Evolutionary conservation across 2,888 invertebrate species (phyloP).

Genomic region (Pristionchus arcanus): DNA sequence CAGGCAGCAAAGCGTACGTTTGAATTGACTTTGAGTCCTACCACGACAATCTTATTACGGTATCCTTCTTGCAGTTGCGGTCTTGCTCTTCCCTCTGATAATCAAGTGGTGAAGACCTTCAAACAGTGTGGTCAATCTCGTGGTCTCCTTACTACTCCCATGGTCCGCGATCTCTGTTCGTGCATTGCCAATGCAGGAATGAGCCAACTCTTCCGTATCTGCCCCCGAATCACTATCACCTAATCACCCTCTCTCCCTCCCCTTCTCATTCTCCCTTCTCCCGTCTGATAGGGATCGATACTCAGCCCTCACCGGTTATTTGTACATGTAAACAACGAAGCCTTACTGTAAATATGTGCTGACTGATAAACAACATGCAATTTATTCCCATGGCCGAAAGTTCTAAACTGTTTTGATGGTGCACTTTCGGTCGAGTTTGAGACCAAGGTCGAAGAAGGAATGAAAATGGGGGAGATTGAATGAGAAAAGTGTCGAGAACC

Average conservation of each 20-base stretch:
- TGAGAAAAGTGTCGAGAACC: slow-evolving; percentile 37
- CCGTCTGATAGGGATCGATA: slow-evolving; percentile 2
- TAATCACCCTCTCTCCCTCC: not conserved
- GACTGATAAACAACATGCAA: slow-evolving; percentile 21
- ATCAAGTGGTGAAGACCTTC: slow-evolving; percentile 72
- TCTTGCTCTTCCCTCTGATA: slow-evolving; percentile 75
- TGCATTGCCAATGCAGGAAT: slow-evolving; percentile 52
- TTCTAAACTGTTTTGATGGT: slow-evolving; percentile 42
- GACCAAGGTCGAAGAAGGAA: not conserved
- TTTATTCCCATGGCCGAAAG: not conserved
- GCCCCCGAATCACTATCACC: slow-evolving; percentile 25
- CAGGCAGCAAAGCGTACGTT: not conserved
- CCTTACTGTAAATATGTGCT: slow-evolving; percentile 34
- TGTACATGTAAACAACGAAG: slow-evolving; percentile 25
- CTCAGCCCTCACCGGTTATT: slow-evolving; percentile 3
- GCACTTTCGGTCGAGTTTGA: not conserved
- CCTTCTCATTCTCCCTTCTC: not conserved
- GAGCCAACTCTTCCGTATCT: slow-evolving; percentile 15
- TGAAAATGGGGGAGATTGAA: not conserved
- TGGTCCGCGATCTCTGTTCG: not conserved
- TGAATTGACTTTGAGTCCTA: not conserved
- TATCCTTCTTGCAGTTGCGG: slow-evolving; percentile 67
- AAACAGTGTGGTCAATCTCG: slow-evolving; percentile 59
- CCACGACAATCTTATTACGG: slow-evolving; percentile 6
- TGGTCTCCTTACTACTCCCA: slow-evolving; percentile 46